Percentiles rank a stretch among this genome's conserved stretches.
Evolutionary conservation across 2,797 vertebrate genomes (phyloP).

Genomic region (Bufotes viridis): DNA sequence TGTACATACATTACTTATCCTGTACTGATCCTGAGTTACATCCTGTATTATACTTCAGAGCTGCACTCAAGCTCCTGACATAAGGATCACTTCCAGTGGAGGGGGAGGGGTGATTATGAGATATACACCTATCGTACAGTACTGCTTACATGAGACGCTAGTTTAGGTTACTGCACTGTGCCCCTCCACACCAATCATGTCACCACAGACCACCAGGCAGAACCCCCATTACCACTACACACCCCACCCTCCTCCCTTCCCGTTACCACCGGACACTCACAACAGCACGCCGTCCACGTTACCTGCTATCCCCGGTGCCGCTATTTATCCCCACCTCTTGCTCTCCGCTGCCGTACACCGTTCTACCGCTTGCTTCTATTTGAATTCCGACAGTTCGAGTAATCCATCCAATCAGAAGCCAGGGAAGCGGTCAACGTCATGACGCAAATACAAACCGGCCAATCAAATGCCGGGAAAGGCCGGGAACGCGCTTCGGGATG

Average conservation of each 20-base stretch:
- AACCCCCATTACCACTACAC: not conserved
- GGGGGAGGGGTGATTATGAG: too few species aligned
- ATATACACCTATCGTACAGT: too few species aligned
- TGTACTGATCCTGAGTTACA: too few species aligned
- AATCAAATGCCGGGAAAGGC: slow-evolving; percentile 34
- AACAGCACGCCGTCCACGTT: not conserved
- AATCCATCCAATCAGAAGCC: slow-evolving; percentile 24
- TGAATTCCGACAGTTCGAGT: slow-evolving; percentile 63
- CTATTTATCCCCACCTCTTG: not conserved
- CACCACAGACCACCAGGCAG: not conserved
- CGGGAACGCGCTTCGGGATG: not conserved
- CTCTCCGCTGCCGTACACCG: not conserved
- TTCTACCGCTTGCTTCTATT: slow-evolving; percentile 48
- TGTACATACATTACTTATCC: too few species aligned
- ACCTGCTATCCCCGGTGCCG: not conserved
- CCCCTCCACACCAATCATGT: too few species aligned
- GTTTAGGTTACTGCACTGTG: too few species aligned
- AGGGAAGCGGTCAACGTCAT: not conserved
- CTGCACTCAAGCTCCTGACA: too few species aligned
- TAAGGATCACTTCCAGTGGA: too few species aligned
- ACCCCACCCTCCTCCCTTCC: not conserved
- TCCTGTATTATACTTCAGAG: too few species aligned
- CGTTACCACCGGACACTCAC: not conserved
- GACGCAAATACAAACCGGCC: not conserved
- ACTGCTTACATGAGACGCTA: too few species aligned